Evolutionary conservation across 2,888 invertebrate species (phyloP), one percentile per base, ranked within the genome.

Genomic region (Epicampocera succincta): DNA sequence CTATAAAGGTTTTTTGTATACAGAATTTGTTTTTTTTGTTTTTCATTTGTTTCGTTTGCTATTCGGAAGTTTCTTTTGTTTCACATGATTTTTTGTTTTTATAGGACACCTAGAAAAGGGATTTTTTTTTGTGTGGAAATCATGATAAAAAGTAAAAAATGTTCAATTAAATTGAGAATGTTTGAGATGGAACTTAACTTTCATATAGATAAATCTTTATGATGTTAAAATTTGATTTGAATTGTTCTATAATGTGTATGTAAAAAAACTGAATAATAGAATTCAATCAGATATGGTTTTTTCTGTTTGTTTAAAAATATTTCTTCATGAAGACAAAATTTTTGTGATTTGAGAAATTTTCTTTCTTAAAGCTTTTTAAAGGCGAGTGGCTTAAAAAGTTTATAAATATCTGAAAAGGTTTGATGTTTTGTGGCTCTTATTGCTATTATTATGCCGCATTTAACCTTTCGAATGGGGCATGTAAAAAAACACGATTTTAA

Each of bases 401-500:
- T 40, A 40, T 58, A 19, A 19, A 5, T 4, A 21, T 21, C 5
- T 13, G 11, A 1, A 42, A 2, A 42, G n/a, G 8, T 19, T 40
- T 46, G 33, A 33, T 52, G 15, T 54, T 50, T 44, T 65, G 21
- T 44, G 46, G 25, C 8, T 60, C 1, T 58, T 71, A 50, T 65
- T 19, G 21, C 46, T 44, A 25, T 52, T 44, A 50, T 72, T 33
- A 25, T 65, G 42, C 6, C 11, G 12, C 6, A 13, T 29, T 25
- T 21, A 44, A 17, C 19, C 19, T 38, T 29, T 15, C 6, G 13
- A 44, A 8, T 25, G n/a, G 13, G 0, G 38, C 54, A 38, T 38
- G 19, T 50, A 56, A 38, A 42, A 50, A 9, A 38, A 13, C 21
- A 21, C n/a, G n/a, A 29, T 52, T 71, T 48, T 60, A 75, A 71